Base-by-base conservation (phyloP, 1,140 invertebrate species). In the Eubasilissa regina region DNA sequence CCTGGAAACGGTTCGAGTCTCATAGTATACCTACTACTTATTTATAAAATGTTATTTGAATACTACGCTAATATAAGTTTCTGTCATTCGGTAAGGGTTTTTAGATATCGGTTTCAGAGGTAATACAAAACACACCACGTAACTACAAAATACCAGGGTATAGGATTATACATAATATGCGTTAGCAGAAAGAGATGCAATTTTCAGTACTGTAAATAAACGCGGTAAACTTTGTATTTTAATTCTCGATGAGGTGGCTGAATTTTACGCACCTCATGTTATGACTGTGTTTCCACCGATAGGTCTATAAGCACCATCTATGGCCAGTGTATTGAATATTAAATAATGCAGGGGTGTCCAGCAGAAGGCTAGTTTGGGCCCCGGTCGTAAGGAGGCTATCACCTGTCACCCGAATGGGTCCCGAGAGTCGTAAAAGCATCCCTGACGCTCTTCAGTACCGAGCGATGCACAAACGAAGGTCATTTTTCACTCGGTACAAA, bases 341-440 rank as follows among this genome's bases (percentile, higher is more conserved):
- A 83, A 83, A 83, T 83, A 83, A 83, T 80, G 79, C 79, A 82
- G 78, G 77, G 74, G 73, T 51, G 68, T 58, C 17, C 73, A 11
- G 74, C 51, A 77, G 75, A 76, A 68, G 75, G 80, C 79, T 81
- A 81, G 82, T 83, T 80, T 80, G 79, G 79, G 74, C 51, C 62
- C 45, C 53, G 78, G 75, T 75, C 78, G 78, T 82, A 80, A 80
- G 66, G 72, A 70, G 79, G 72, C 70, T 77, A 76, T 83, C 81
- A 83, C 78, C 79, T 81, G 82, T 83, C 82, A 80, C 76, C 44
- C 45, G 25, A 79, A 77, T 60, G 77, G 72, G 77, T 66, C 82
- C 58, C 80, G 56, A 70, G 78, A 77, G 62, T 81, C 81, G 81
- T 83, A 83, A 83, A 83, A 79, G 75, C 68, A 51, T 72, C 76